phyloP scores from a whole-genome alignment of 2,113 vertebrate genomes.

The Atractosteus spatula region DNA sequence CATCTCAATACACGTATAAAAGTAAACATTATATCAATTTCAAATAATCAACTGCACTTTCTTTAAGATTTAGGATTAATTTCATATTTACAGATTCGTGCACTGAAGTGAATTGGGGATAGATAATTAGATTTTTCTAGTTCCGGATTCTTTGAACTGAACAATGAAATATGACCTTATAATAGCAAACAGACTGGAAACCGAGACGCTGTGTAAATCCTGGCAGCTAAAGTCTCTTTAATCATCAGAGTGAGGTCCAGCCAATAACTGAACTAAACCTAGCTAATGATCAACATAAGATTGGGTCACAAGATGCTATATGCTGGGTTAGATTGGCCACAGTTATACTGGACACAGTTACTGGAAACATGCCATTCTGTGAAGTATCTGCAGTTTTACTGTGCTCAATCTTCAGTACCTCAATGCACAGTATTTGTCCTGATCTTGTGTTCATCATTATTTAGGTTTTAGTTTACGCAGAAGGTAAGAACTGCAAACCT shows the following conservation, averaged over 20 bases:
- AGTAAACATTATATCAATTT: too few species aligned
- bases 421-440: slow-evolving; percentile 27
- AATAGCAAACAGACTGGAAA: slow-evolving; percentile 19
- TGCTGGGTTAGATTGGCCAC: too few species aligned
- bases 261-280: slow-evolving; percentile 4
- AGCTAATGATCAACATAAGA: background rate
- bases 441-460: background rate
- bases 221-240: slow-evolving; percentile 14
- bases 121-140: slow-evolving; percentile 17
- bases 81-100: too few species aligned
- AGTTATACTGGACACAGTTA: too few species aligned
- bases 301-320: too few species aligned
- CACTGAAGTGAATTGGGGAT: slow-evolving; percentile 7
- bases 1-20: too few species aligned
- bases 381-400: slow-evolving; percentile 29
- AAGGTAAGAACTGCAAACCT: too few species aligned
- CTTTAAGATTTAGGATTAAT: too few species aligned
- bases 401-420: slow-evolving; percentile 1
- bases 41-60: too few species aligned
- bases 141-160: slow-evolving; percentile 21
- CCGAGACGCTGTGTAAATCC: slow-evolving; percentile 17
- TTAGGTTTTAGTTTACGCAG: too few species aligned
- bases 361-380: slow-evolving; percentile 15
- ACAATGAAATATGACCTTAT: slow-evolving; percentile 20
- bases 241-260: background rate